These are phyloP conservation scores for Ophthalmolycus amberensis DNA, from an alignment of 2,113 vertebrate genomes.

Conservation along the genomic window DNA sequence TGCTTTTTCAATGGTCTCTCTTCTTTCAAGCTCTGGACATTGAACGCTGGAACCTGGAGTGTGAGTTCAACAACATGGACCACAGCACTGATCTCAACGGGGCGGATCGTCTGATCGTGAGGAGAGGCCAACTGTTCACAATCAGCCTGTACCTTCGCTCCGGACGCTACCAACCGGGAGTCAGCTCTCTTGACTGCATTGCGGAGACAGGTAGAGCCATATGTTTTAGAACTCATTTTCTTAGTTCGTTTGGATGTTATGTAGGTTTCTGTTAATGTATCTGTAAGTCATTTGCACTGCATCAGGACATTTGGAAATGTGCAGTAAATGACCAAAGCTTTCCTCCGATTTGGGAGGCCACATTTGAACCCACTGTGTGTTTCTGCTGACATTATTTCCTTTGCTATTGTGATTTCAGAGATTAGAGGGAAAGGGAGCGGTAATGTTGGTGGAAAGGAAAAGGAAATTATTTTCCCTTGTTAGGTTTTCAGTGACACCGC, in stretches of 20 bases:
- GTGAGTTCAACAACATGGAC: slow-evolving; percentile 85
- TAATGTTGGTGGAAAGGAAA: slow-evolving; percentile 20
- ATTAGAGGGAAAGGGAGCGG: slow-evolving; percentile 23
- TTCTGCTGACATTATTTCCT: background rate
- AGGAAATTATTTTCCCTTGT: background rate
- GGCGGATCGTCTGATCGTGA: slow-evolving; percentile 84
- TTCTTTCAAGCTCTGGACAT: slow-evolving; percentile 85
- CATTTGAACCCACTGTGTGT: background rate
- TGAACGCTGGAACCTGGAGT: slow-evolving; percentile 85
- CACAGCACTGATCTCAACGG: slow-evolving; percentile 88
- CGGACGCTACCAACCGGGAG: slow-evolving; percentile 82
- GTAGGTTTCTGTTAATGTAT: background rate
- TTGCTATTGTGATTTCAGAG: slow-evolving; percentile 21
- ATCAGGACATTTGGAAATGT: background rate
- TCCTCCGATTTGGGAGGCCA: slow-evolving; percentile 25
- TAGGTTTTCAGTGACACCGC: background rate
- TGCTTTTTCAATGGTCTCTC: background rate
- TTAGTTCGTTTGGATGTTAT: background rate
- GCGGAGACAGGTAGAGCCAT: slow-evolving; percentile 83
- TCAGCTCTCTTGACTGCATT: slow-evolving; percentile 83
- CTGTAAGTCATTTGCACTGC: background rate
- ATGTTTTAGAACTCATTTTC: background rate
- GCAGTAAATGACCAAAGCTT: background rate
- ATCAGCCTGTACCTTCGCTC: slow-evolving; percentile 86
- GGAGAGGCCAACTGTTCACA: slow-evolving; percentile 89